Evolutionary conservation across 1,140 invertebrate species (phyloP).

Genomic region (Drosophila ohnishii): DNA sequence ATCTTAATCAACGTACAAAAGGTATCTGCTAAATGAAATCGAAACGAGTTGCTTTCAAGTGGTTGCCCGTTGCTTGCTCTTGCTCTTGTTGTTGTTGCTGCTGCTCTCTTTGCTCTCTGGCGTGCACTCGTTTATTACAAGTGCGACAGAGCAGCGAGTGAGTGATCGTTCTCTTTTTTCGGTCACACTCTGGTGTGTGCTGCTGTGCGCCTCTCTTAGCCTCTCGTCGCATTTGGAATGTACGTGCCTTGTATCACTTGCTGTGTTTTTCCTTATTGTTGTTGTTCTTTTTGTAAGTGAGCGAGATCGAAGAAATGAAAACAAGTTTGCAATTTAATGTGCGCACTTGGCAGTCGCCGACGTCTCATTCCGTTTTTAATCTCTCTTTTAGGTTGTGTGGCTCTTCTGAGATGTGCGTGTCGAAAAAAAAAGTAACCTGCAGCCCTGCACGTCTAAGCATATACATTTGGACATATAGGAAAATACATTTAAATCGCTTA

Average conservation of each 20-base stretch:
- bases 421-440: constrained; percentile 14
- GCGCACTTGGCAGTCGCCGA: constrained; percentile 73
- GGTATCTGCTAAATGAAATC: constrained; percentile 83
- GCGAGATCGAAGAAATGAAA: constrained; percentile 63
- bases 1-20: constrained; percentile 82
- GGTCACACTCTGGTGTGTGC: constrained; percentile 7
- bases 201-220: constrained; percentile 21
- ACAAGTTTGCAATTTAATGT: constrained; percentile 82
- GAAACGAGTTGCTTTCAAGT: constrained; percentile 82
- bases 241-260: constrained; percentile 78
- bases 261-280: constrained; percentile 32
- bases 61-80: constrained; percentile 68
- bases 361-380: constrained; percentile 44
- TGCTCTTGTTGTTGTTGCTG: constrained; percentile 40
- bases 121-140: constrained; percentile 78
- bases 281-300: constrained; percentile 59
- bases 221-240: constrained; percentile 63
- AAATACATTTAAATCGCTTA: constrained; percentile 26
- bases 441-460: constrained; percentile 69
- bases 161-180: constrained; percentile 53
- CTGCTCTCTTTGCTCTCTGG: constrained; percentile 38
- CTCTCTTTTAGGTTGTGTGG: constrained; percentile 43
- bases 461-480: constrained; percentile 17
- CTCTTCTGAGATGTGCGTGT: constrained; percentile 27
- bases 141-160: constrained; percentile 59